phyloP scores from a whole-genome alignment of 2,113 vertebrate species.

The Panurus biarmicus region DNA sequence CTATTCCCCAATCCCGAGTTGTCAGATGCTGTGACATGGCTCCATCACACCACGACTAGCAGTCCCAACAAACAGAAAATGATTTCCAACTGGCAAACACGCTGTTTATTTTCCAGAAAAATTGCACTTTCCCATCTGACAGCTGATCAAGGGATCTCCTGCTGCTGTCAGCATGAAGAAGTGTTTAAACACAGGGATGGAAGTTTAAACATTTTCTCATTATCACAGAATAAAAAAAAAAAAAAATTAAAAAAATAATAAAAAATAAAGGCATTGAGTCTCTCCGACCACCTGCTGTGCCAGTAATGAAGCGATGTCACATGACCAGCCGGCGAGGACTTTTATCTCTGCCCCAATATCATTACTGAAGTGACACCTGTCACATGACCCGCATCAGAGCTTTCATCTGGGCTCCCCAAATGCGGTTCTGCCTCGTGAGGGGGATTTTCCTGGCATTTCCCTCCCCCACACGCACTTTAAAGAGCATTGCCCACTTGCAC shows the following conservation, averaged over 20 bases:
- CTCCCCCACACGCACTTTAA: neutral
- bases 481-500: conserved; percentile 11
- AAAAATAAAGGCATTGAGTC: conserved; percentile 72
- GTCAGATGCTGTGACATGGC: conserved; percentile 66
- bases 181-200: conserved; percentile 77
- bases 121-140: conserved; percentile 74
- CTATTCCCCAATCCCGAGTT: conserved; percentile 40
- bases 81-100: conserved; percentile 73
- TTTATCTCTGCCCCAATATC: conserved; percentile 75
- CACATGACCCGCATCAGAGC: conserved; percentile 65
- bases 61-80: conserved; percentile 75
- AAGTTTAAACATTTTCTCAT: conserved; percentile 83
- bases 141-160: conserved; percentile 77
- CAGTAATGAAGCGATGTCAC: conserved; percentile 74
- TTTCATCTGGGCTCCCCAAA: conserved; percentile 74
- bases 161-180: conserved; percentile 79
- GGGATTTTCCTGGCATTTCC: neutral
- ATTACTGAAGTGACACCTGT: conserved; percentile 76
- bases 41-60: conserved; percentile 62
- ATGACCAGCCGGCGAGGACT: conserved; percentile 65
- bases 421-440: conserved; percentile 37
- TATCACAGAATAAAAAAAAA: conserved; percentile 76
- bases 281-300: conserved; percentile 71
- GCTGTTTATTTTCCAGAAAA: conserved; percentile 77
- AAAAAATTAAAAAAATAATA: conserved; percentile 64